Conservation (phyloP, 2,113 vertebrate genomes). For the Grantiella picta region DNA sequence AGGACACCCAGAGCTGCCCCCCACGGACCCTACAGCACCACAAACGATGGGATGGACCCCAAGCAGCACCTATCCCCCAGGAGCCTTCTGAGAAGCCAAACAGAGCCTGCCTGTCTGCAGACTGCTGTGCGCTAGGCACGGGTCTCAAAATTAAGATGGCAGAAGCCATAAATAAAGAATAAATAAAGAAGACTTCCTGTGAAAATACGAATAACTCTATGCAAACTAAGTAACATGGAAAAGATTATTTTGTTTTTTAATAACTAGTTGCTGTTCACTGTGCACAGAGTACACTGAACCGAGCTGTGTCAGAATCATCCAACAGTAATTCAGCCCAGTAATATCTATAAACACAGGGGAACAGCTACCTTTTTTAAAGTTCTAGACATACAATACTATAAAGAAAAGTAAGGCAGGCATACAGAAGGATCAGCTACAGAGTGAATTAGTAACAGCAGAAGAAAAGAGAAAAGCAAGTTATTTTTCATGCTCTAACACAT, state of each 20-base stretch:
- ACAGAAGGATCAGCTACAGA: background rate
- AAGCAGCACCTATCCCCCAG: background rate
- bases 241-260: background rate
- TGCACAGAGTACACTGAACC: background rate
- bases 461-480: background rate
- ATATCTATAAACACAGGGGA: background rate
- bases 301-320: background rate
- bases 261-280: background rate
- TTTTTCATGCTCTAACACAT: background rate
- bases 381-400: background rate
- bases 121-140: background rate
- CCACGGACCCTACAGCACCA: rapidly evolving
- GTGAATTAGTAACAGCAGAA: background rate
- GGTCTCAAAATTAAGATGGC: background rate
- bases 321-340: background rate
- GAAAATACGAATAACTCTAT: background rate
- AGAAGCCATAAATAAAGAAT: no score
- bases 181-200: background rate
- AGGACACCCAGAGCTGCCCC: background rate
- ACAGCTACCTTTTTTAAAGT: background rate
- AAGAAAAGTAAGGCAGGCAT: background rate
- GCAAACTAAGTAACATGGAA: background rate
- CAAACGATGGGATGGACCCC: background rate
- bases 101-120: rapidly evolving
- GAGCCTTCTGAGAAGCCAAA: background rate